These are phyloP conservation scores for Grantiella picta DNA, from an alignment of 2,113 vertebrate species.

Conservation along the genomic window DNA sequence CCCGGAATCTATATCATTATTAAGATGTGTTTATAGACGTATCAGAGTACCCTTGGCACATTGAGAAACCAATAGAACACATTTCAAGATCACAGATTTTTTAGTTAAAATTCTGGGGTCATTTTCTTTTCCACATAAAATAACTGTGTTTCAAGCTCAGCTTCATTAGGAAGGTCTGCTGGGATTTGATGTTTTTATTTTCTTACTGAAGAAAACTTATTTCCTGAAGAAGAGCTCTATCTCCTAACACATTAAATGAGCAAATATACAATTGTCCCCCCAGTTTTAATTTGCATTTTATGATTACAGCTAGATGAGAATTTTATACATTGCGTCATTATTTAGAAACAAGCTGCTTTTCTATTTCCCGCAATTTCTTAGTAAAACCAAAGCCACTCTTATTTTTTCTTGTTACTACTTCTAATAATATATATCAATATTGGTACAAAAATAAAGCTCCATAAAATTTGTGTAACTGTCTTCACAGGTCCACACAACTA, in stretches of 20 bases:
- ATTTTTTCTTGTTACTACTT: neutral
- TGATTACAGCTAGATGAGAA: constrained; percentile 10
- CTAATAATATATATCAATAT: neutral
- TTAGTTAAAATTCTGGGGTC: neutral
- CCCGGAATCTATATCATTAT: neutral
- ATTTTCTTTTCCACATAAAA: constrained; percentile 18
- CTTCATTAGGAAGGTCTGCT: constrained; percentile 16
- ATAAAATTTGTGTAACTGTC: neutral
- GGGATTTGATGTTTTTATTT: constrained; percentile 22
- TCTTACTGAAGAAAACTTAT: neutral
- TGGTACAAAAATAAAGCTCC: neutral
- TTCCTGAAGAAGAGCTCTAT: neutral
- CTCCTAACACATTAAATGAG: neutral
- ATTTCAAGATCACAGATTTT: neutral
- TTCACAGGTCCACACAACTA: neutral
- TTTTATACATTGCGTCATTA: neutral
- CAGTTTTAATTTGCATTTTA: constrained; percentile 49
- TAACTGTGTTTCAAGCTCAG: neutral
- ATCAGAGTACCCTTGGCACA: neutral
- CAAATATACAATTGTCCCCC: neutral
- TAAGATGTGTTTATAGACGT: neutral
- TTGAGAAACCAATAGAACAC: neutral
- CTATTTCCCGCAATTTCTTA: neutral
- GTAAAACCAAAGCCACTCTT: neutral
- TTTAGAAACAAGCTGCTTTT: neutral